Percentiles rank a stretch among this genome's conserved stretches.
Evolutionary conservation across 35 echinoderm and acorn worm species (phyloP).

Genomic region (Heliocidaris tuberculata): DNA sequence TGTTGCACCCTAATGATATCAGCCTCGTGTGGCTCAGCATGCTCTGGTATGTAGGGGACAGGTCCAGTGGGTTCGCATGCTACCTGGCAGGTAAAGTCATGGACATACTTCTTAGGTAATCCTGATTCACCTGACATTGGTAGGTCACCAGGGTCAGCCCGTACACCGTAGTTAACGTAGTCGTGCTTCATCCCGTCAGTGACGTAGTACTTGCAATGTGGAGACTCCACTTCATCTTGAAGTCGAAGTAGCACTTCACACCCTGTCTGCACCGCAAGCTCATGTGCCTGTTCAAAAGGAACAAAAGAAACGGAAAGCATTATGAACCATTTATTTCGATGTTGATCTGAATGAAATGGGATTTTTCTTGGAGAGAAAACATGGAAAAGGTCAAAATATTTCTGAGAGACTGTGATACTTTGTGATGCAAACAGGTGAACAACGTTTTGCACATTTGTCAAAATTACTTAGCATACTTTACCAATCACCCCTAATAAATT

Average conservation of each 20-base stretch:
- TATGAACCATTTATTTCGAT: not conserved
- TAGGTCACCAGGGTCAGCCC: not conserved
- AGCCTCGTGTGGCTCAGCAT: not conserved
- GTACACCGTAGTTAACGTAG: not conserved
- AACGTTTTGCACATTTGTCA: no score
- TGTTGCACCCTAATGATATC: not conserved
- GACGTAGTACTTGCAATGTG: constrained; percentile 56
- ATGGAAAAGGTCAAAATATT: no score
- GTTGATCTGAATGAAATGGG: not conserved
- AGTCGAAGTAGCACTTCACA: constrained; percentile 61
- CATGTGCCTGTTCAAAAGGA: constrained; percentile 50
- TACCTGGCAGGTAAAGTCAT: constrained; percentile 3
- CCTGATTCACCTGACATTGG: constrained; percentile 42
- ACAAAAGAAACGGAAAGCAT: not conserved
- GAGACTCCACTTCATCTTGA: constrained; percentile 29
- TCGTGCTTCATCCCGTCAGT: constrained; percentile 21
- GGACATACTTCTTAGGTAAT: constrained; percentile 13
- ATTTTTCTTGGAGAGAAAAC: no score
- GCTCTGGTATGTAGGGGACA: not conserved
- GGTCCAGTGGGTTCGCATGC: not conserved
- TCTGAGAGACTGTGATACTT: no score
- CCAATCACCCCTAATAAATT: no score
- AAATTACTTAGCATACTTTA: no score
- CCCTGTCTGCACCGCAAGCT: constrained; percentile 66
- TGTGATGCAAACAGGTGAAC: no score